A percentile compares a stretch with the other conserved stretches of the same genome.
Conservation (phyloP, 2,888 invertebrate species). For the Pristionchus maxplancki region DNA sequence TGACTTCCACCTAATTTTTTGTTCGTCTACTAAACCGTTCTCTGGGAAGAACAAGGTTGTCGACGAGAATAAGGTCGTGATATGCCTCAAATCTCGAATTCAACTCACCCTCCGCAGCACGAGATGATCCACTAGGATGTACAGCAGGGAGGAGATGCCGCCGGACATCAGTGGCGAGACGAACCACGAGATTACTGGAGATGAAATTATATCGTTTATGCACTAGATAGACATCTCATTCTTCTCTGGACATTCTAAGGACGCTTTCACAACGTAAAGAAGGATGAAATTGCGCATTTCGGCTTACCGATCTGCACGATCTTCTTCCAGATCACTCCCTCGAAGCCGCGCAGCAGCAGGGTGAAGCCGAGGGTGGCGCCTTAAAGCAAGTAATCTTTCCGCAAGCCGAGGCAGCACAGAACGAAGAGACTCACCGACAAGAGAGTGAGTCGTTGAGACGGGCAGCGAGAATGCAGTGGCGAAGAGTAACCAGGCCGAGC, state of each 20-base stretch:
- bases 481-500: slow-evolving; percentile 91
- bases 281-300: too few species aligned
- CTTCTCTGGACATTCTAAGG: too few species aligned
- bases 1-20: too few species aligned
- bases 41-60: too few species aligned
- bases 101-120: slow-evolving; percentile 82
- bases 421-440: too few species aligned
- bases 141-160: slow-evolving; percentile 87
- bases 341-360: slow-evolving; percentile 88
- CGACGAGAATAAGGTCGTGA: too few species aligned
- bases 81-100: too few species aligned
- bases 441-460: slow-evolving; percentile 95
- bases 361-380: slow-evolving; percentile 95
- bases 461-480: slow-evolving; percentile 92
- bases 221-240: too few species aligned
- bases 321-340: slow-evolving; percentile 89
- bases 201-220: neutral
- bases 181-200: slow-evolving; percentile 92
- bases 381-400: too few species aligned
- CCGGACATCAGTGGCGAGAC: slow-evolving; percentile 95
- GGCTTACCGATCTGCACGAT: slow-evolving; percentile 85
- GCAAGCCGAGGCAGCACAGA: too few species aligned
- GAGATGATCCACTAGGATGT: slow-evolving; percentile 86
- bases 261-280: too few species aligned
- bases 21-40: too few species aligned